Evolutionary conservation across 2,113 vertebrate genomes (phyloP).

Genomic region (Tyrannus savana): DNA sequence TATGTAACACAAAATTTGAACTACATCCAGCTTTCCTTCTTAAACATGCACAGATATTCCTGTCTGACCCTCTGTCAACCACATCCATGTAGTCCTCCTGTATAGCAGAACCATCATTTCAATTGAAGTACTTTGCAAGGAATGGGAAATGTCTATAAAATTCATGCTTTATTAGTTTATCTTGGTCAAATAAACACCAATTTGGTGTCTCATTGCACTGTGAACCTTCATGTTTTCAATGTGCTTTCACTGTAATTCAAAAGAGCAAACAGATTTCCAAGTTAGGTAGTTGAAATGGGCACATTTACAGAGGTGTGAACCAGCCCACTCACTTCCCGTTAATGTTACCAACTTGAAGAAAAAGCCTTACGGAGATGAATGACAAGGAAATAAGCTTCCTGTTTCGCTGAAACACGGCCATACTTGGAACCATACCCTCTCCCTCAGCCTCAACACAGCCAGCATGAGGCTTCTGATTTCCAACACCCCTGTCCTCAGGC

Average conservation of each 20-base stretch:
- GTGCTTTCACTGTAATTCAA: neutral
- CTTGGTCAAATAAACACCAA: neutral
- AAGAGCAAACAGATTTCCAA: neutral
- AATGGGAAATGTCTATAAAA: neutral
- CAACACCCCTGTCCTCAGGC: neutral
- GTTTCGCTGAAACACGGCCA: neutral
- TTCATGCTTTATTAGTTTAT: neutral
- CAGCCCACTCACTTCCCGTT: neutral
- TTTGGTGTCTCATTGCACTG: neutral
- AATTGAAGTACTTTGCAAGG: neutral
- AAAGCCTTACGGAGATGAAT: neutral
- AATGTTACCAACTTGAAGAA: neutral
- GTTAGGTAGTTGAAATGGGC: neutral
- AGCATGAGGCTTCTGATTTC: rapidly evolving
- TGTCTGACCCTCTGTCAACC: neutral
- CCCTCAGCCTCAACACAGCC: rapidly evolving
- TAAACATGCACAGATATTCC: neutral
- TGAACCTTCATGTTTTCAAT: neutral
- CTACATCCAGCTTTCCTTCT: neutral
- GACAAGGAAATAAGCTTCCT: neutral
- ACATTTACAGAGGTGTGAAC: neutral
- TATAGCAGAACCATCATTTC: neutral
- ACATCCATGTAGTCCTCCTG: neutral
- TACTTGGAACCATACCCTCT: neutral
- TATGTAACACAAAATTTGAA: neutral